Evolutionary conservation across 2,113 vertebrate genomes (phyloP), one percentile per base, ranked within the genome.

Genomic region (Vulpes ferrilata): DNA sequence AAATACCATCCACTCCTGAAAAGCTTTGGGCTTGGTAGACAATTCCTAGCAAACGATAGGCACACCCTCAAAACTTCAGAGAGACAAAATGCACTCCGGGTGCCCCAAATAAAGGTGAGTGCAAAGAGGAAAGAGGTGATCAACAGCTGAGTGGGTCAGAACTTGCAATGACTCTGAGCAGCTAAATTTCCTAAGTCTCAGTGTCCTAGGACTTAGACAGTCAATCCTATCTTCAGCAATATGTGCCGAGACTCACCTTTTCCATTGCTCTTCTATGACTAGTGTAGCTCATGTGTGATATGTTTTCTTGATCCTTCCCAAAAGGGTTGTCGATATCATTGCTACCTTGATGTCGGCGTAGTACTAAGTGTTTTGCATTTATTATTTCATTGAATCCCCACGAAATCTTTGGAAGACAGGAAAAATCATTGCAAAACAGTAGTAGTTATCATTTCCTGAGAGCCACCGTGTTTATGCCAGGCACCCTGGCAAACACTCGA

Each of bases 1-100:
- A 95, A 93, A 89, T 86, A 81, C 27, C 84, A 79, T 20, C 74
- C 60, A 79, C 53, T 90, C 53, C 35, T 92, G 73, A 90, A 87
- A 96, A 78, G 19, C 30, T 83, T 57, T 51, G 16, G 57, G 35
- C 16, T 89, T 43, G 13, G 30, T 73, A 51, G 67, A 69, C 27
- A 69, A 84, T 87, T 95, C 51, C 76, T 91, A 65, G n/a, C 19
- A 25, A 65, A 48, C 12, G 51, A 87, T 30, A 93, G 59, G 23
- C 48, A 81, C 1, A 7, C 13, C 2, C 7, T 92, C 79, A 88
- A 16, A 51, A 78, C n/a, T 71, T 35, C 73, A 90, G 35, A 7
- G 4, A 81, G 30, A 88, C 27, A 83, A 80, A 79, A 91, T 17
- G 15, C 3, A 73, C 9, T 87, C 53, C 9, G 69, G 73, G 30